Evolutionary conservation across 2,113 vertebrate genomes (phyloP), one percentile per base, ranked within the genome.

Genomic region (Abramis brama): DNA sequence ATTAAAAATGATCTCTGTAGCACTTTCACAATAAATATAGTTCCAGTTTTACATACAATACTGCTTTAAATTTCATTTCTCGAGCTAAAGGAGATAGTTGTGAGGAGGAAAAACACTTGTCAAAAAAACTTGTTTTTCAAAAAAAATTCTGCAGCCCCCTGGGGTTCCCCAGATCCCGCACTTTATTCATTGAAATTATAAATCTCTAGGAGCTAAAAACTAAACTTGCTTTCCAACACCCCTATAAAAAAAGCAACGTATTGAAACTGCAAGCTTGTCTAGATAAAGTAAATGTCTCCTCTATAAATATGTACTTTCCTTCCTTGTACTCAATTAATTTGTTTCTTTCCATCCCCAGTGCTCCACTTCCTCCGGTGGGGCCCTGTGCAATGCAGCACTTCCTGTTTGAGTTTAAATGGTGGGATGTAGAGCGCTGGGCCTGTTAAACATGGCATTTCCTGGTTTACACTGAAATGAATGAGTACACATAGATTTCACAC

Each of bases 401-500:
- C 82, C 82, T 83, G 66, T 83, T 83, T 27, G 47, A 83, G 25
- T 43, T 83, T 43, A 70, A 43, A 47, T 59, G 68, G 30, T 57
- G 64, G 64, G 43, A 15, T 59, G 21, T 55, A 83, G 25, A 70
- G 12, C 6, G 15, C n/a, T 19, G 33, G 50, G 47, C 82, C 64
- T 43, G 68, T 83, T 57, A 73, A 83, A 70, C 12, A 21, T 59
- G 21, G 52, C 30, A 33, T 82, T n/a, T 50, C 45, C 47, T 33
- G 62, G 45, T 82, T 68, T 66, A 68, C 5, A 59, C 30, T 5
- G 71, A 80, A 47, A 12, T 19, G 43, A 81, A 81, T 6, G 12
- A 17, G 33, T 23, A 73, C 50, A 83, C 3, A 50, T 60, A 21
- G 2, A 45, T 2, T 36, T 36, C 57, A 66, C 19, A 79, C 79